Conservation (phyloP, 53 echinoderm and acorn worm species). For the Paracentrotus lividus region DNA sequence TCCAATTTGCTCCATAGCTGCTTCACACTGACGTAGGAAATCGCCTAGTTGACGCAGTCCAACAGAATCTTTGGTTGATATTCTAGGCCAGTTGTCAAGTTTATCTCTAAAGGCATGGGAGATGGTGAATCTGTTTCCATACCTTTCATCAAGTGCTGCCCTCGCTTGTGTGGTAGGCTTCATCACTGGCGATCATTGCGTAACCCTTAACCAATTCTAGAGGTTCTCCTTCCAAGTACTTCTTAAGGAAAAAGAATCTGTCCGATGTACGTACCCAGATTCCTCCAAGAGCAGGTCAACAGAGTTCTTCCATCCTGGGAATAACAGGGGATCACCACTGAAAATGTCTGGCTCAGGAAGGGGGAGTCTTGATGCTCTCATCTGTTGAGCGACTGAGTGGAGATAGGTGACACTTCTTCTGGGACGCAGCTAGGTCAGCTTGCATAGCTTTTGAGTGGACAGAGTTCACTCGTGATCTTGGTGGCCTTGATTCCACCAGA, state of each 20-base stretch:
- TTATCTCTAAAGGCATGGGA: no score
- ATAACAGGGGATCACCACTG: background rate
- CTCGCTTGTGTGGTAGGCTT: constrained; percentile 59
- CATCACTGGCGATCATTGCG: constrained; percentile 13
- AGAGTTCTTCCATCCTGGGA: background rate
- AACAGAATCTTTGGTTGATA: constrained; percentile 57
- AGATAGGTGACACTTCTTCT: no score
- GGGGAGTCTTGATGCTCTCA: background rate
- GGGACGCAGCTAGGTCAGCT: no score
- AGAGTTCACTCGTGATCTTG: no score
- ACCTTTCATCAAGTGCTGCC: constrained; percentile 65
- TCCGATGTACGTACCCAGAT: constrained; percentile 51
- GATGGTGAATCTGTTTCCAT: no score
- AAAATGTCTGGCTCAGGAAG: background rate
- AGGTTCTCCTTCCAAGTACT: constrained; percentile 68
- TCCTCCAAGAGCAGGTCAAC: background rate
- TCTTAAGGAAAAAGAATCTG: constrained; percentile 66
- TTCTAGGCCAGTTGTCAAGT: constrained; percentile 79
- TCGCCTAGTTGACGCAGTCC: constrained; percentile 67
- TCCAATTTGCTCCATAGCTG: constrained; percentile 66
- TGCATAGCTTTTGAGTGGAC: no score
- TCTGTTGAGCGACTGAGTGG: constrained; percentile 15
- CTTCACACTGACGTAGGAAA: constrained; percentile 68
- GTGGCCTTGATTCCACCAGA: no score
- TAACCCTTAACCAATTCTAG: constrained; percentile 70